Conservation (phyloP, 2,888 invertebrate genomes). For the Pyrrhia umbra region DNA sequence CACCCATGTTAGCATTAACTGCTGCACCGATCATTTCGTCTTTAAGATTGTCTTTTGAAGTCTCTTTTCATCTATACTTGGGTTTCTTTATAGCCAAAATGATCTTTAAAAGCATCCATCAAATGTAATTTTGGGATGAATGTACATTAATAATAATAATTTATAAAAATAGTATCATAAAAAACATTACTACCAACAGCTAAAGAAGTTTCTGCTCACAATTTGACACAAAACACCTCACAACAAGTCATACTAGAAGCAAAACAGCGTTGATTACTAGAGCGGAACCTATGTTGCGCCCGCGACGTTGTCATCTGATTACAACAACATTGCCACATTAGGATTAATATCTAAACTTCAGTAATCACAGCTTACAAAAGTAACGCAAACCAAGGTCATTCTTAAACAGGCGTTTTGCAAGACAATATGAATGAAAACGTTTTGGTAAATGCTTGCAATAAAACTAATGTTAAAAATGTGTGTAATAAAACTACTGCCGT, state of each 20-base stretch:
- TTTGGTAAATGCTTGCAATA: constrained; percentile 47
- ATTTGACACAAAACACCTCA: constrained; percentile 46
- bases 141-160: no score
- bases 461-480: constrained; percentile 42
- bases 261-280: constrained; percentile 74
- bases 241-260: constrained; percentile 58
- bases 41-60: no score
- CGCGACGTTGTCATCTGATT: constrained; percentile 75
- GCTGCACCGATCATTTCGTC: no score
- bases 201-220: constrained; percentile 1
- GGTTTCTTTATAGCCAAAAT: no score
- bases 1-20: no score
- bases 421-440: constrained; percentile 61
- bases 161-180: no score
- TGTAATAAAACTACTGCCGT: constrained; percentile 29
- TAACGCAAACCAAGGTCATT: constrained; percentile 76
- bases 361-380: constrained; percentile 76
- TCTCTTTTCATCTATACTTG: no score
- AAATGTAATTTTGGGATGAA: no score
- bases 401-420: constrained; percentile 65
- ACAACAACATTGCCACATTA: constrained; percentile 75
- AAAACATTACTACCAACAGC: no score
- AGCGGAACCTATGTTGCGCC: constrained; percentile 77
- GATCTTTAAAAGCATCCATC: no score
- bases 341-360: constrained; percentile 84